A percentile compares a stretch with the other conserved stretches of the same genome.
These are phyloP conservation scores for Saguinus imperator DNA, from an alignment of 2,113 vertebrate genomes.

Conservation along the genomic window DNA sequence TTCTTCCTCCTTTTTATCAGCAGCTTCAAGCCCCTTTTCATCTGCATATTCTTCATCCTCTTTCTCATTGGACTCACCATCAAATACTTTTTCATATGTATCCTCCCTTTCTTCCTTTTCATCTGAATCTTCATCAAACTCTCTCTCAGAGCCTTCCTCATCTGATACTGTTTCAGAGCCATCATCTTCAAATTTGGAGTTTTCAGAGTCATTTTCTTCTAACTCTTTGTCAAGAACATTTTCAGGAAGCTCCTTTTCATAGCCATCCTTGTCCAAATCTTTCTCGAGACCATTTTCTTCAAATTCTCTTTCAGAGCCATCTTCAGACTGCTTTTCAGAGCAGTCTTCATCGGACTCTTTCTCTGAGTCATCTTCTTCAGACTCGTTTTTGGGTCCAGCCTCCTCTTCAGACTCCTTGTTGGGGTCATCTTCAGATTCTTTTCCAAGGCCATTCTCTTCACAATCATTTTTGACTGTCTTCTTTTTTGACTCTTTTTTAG, in stretches of 20 bases:
- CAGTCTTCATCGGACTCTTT: conserved; percentile 28
- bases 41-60: conserved; percentile 17
- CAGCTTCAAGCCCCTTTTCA: conserved; percentile 21
- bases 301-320: conserved; percentile 32
- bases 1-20: conserved; percentile 24
- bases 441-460: conserved; percentile 36
- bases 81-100: conserved; percentile 42
- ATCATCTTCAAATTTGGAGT: conserved; percentile 54
- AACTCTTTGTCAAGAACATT: conserved; percentile 39
- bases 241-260: conserved; percentile 40
- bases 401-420: conserved; percentile 7
- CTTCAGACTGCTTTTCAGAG: conserved; percentile 54
- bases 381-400: background rate
- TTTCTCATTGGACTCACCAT: conserved; percentile 60
- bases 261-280: conserved; percentile 27
- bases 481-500: conserved; percentile 30
- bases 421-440: background rate
- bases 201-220: conserved; percentile 65
- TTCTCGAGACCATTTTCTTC: conserved; percentile 54
- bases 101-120: conserved; percentile 62
- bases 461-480: background rate
- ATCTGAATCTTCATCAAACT: conserved; percentile 50
- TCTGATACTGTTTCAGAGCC: conserved; percentile 53
- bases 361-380: conserved; percentile 25
- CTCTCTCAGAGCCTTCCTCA: conserved; percentile 60